Base-by-base conservation (phyloP, 2,888 invertebrate genomes). In the Nebria salina region DNA sequence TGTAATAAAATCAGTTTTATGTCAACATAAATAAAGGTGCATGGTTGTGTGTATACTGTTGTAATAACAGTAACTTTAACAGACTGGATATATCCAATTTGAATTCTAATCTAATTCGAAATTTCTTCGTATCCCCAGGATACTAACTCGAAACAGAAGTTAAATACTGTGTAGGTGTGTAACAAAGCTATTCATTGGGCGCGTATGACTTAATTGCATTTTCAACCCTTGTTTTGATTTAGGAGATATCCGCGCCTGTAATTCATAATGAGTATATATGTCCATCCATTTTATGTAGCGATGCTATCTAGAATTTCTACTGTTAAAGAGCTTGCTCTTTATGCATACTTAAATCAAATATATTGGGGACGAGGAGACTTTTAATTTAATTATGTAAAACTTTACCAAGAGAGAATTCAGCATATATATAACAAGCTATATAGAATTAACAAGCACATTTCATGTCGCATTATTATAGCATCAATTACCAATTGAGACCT, bases 151-250 rank as follows among this genome's bases (percentile, higher is more conserved):
- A 54, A 11, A 13, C 54, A 11, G 54, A 54, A 11, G 54, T 13
- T 54, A 54, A 13, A 13, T 54, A 54, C 54, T 54, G 54, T 54
- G 54, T 54, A 54, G 54, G 54, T 54, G 54, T 8, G 13, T 54
- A 8, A 54, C 1, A 20, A 20, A 9, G 43, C 54, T 54, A 54
- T 54, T 54, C 26, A 25, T 0, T 54, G 34, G 70, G 11, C 70
- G 15, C 15, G 20, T 25, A 70, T 70, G 70, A 70, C 70, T 70
- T 70, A 70, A 70, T 70, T 70, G 70, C 70, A 70, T 70, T 70
- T 70, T 1, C 70, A 70, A 70, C 70, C 70, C 70, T 70, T 70
- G 70, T 34, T 34, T 7, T 70, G 70, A 70, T 70, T 70, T 25
- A 70, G 26, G 70, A 25, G 70, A 70, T 0, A 20, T 70, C 70